Base-by-base conservation (phyloP, 2,797 vertebrate genomes). In the Serranus cabrilla region DNA sequence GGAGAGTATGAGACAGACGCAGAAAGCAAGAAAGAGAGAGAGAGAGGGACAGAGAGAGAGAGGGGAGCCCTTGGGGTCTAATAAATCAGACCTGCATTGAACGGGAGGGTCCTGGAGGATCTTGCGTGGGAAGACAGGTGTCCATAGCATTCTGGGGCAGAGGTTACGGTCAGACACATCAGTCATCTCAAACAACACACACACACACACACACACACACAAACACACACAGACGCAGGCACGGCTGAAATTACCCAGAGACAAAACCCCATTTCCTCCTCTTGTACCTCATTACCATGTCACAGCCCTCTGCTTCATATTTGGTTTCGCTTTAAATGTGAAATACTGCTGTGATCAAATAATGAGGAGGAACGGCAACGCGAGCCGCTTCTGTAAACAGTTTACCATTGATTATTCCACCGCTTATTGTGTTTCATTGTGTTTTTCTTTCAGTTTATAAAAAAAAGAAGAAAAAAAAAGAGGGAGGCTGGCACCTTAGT, bases 71-170 rank as follows among this genome's bases (percentile, higher is more conserved):
- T 84, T 77, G 61, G 90, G 91, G 90, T 90, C 85, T 85, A 78
- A 93, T 92, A 93, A 93, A 93, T 92, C 91, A 92, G 89, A 52
- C 39, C 63, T 85, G 86, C 79, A 72, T 78, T 90, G 90, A 91
- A 72, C 77, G 42, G 79, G 68, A 85, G 71, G 60, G 70, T 90
- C 85, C 79, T 78, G 74, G 69, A 87, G 86, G 82, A 87, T 82
- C 82, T 69, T 80, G 84, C 52, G 65, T 87, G 83, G 85, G 91
- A 92, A 91, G 91, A 93, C 91, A 94, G 92, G 90, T 94, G 91
- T 94, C 91, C 90, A 81, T 76, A 84, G 76, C 67, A 80, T 84
- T 90, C 78, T 82, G 65, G 80, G 89, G 62, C 82, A 87, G 62
- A 89, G 90, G 89, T 92, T 84, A 85, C 20, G 52, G 87, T 87